A percentile compares a stretch with the other conserved stretches of the same genome.
Conservation (phyloP, 2,113 vertebrate genomes). For the Ciconia boyciana region DNA sequence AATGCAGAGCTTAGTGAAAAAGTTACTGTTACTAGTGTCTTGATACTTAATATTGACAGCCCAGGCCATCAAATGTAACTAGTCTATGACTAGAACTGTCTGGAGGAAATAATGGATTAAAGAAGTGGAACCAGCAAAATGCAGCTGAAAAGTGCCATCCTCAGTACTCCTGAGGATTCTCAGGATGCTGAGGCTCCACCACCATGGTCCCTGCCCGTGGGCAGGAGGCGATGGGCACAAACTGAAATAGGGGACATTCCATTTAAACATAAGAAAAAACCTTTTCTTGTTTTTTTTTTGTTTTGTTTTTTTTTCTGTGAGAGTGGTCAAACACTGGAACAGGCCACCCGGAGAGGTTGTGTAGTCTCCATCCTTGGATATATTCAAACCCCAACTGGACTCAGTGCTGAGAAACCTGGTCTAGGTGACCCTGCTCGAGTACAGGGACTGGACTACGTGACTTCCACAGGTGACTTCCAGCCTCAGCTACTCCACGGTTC, state of each 20-base stretch:
- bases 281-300: no score
- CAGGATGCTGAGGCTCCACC: background rate
- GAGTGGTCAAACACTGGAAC: no score
- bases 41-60: conserved; percentile 3
- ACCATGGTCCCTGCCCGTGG: fast-evolving
- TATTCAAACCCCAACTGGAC: background rate
- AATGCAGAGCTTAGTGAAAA: conserved; percentile 55
- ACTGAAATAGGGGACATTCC: background rate
- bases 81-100: background rate
- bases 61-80: background rate
- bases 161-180: background rate
- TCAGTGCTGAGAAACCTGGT: background rate
- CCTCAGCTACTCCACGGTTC: background rate
- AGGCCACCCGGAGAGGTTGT: no score
- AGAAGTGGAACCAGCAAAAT: background rate
- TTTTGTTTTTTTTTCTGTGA: background rate
- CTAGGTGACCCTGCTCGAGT: no score
- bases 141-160: background rate
- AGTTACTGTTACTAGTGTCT: conserved; percentile 7
- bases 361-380: background rate
- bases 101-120: background rate
- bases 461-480: background rate
- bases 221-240: background rate
- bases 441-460: fast-evolving
- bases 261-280: background rate